Base-by-base conservation (phyloP, 2,113 vertebrate species). In the Brachypteracias leptosomus region DNA sequence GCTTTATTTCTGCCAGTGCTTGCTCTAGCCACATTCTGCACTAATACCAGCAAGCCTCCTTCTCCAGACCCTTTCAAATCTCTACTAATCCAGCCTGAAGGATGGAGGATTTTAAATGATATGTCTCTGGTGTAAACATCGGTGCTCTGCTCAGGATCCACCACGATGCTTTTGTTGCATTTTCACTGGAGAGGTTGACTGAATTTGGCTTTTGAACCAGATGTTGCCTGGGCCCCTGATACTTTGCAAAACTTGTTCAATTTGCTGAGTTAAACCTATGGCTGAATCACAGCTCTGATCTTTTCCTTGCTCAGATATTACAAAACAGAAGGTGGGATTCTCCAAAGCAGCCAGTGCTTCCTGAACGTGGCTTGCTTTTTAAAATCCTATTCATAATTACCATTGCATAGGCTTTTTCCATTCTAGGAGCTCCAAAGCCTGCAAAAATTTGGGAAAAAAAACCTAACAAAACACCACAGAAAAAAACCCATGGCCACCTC, bases 121-220 rank as follows among this genome's bases (percentile, higher is more conserved):
- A 18, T 2, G 2, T 87, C 79, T 78, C 62, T 65, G 35, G n/a
- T 83, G 40, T 82, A 70, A 96, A 87, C 13, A 25, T 15, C 70
- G 68, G 68, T 76, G 51, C 26, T 55, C 11, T 3, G 46, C 75
- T 90, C 89, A 82, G 77, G 72, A 54, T 79, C 76, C 42, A 79
- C 42, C 51, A 42, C 1, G 6, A 80, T 38, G 17, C 62, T 70
- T 91, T 94, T 85, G 36, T 61, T 84, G 52, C 26, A 65, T 91
- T 89, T 90, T 67, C 65, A 26, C 47, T 85, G 51, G 58, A 85
- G 67, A 74, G 22, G 33, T 31, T 91, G 82, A 73, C 79, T 26
- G 62, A 65, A 94, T 70, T 85, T 75, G 33, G 58, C 63, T 94
- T 96, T 96, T 85, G 85, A 96, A 88, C 35, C 24, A 79, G n/a